A percentile compares a stretch with the other conserved stretches of the same genome.
Conservation (phyloP, 1,140 invertebrate genomes). For the Sarcophaga peregrina region DNA sequence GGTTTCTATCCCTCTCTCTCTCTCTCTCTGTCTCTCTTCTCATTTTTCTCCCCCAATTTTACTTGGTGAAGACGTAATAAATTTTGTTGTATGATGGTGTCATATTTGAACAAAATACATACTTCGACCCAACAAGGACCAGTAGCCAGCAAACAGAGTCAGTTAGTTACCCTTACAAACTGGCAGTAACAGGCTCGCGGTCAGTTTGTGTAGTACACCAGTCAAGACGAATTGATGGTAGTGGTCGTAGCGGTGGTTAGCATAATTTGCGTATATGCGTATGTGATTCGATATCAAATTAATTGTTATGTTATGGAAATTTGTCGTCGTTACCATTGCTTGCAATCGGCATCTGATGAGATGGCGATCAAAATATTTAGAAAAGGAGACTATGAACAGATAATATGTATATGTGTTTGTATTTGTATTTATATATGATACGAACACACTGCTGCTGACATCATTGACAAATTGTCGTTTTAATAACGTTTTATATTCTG, state of each 20-base stretch:
- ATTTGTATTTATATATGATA: neutral
- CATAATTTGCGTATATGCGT: neutral
- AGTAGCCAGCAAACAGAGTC: neutral
- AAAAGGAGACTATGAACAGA: too few species aligned
- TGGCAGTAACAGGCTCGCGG: too few species aligned
- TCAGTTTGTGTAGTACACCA: neutral
- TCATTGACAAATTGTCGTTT: neutral
- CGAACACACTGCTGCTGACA: neutral
- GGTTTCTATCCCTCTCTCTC: neutral
- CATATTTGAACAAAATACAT: neutral
- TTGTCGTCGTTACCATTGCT: neutral
- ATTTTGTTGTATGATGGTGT: neutral
- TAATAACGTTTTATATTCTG: too few species aligned
- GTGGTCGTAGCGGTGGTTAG: conserved; percentile 1
- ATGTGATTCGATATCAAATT: neutral
- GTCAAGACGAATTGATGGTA: neutral
- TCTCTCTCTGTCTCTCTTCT: neutral
- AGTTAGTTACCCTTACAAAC: neutral
- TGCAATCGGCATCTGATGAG: neutral
- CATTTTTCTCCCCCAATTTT: neutral
- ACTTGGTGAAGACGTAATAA: neutral
- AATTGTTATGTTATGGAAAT: conserved; percentile 27
- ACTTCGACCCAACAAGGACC: neutral
- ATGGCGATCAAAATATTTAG: conserved; percentile 10
- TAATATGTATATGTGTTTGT: too few species aligned